These are phyloP conservation scores for Heliconius hortense DNA, from an alignment of 2,888 invertebrate genomes.

Conservation along the genomic window DNA sequence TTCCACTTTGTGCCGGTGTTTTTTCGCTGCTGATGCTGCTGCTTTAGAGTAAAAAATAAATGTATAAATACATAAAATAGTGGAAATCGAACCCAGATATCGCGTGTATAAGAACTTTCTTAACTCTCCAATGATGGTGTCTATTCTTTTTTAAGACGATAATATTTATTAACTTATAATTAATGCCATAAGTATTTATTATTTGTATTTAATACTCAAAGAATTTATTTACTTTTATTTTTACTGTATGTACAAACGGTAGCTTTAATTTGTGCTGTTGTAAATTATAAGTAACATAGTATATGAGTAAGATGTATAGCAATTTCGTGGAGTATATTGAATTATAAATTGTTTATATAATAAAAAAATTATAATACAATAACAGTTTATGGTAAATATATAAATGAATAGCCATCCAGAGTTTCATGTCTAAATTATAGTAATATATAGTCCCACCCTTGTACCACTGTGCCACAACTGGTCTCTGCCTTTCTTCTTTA, in stretches of 20 bases:
- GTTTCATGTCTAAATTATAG: no score
- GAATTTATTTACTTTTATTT: slow-evolving; percentile 4
- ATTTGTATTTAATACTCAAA: background rate
- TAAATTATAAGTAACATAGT: background rate
- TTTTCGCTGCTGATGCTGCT: background rate
- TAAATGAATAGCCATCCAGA: no score
- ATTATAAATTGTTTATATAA: background rate
- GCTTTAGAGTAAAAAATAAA: no score
- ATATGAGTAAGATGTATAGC: background rate
- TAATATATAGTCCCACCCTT: no score
- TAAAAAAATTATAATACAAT: background rate
- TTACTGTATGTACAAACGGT: slow-evolving; percentile 8
- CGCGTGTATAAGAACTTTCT: background rate
- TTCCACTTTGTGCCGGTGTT: background rate
- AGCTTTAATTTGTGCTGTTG: slow-evolving; percentile 14
- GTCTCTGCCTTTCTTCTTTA: background rate
- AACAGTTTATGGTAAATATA: no score
- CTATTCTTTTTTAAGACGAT: background rate
- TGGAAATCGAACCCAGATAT: background rate
- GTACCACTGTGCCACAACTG: no score
- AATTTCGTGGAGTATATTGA: background rate
- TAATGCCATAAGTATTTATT: background rate
- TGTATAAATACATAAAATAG: no score
- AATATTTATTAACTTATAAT: background rate
- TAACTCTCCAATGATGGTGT: background rate